Evolutionary conservation across 2,888 invertebrate species (phyloP).

Genomic region (Halictus ligatus): DNA sequence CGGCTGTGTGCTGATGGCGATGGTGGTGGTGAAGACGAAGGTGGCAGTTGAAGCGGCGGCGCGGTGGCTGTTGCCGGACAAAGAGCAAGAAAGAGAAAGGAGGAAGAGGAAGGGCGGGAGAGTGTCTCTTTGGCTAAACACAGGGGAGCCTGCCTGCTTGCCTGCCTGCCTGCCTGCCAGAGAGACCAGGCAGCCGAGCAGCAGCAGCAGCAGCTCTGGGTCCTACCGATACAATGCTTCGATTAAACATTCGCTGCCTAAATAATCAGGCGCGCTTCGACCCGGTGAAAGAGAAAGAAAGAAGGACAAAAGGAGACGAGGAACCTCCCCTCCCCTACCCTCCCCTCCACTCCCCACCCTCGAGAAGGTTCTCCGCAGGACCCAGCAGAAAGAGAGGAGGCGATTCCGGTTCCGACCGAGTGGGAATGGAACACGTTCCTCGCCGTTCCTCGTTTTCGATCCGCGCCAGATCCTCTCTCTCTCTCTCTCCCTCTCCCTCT

Average conservation of each 20-base stretch:
- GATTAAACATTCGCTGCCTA: slow-evolving; percentile 84
- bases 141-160: slow-evolving; percentile 46
- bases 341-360: slow-evolving; percentile 13
- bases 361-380: slow-evolving; percentile 25
- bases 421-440: slow-evolving; percentile 74
- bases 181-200: slow-evolving; percentile 49
- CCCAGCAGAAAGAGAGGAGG: slow-evolving; percentile 54
- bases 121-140: slow-evolving; percentile 68
- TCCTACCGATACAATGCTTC: slow-evolving; percentile 82
- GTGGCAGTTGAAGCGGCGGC: slow-evolving; percentile 50
- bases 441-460: slow-evolving; percentile 73
- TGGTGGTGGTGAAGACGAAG: slow-evolving; percentile 30
- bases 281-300: slow-evolving; percentile 60
- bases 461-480: slow-evolving; percentile 61
- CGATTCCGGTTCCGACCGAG: slow-evolving; percentile 75
- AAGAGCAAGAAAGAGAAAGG: slow-evolving; percentile 39
- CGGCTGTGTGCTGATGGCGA: slow-evolving; percentile 35
- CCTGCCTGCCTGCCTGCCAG: slow-evolving; percentile 47
- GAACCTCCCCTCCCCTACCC: not conserved
- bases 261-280: slow-evolving; percentile 82
- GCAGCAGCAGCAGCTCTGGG: slow-evolving; percentile 51
- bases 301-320: slow-evolving; percentile 44
- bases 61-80: slow-evolving; percentile 38
- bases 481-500: slow-evolving; percentile 25
- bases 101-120: slow-evolving; percentile 45